These are phyloP conservation scores for Heliconius hortense DNA, from an alignment of 2,888 invertebrate genomes.

Conservation along the genomic window DNA sequence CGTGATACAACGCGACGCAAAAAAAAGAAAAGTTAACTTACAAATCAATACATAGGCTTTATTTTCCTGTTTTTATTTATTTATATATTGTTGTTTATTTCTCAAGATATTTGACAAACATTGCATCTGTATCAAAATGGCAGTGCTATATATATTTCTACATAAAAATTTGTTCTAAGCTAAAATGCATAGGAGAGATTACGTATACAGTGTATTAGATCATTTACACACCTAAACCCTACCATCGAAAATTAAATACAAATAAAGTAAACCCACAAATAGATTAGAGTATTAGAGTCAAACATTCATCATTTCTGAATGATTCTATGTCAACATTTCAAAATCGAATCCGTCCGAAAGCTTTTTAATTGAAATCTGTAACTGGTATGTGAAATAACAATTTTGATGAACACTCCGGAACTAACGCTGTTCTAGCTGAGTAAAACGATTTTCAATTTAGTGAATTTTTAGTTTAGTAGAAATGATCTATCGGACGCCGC, in stretches of 20 bases:
- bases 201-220: neutral
- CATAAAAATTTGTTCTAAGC: too few relatives aligned
- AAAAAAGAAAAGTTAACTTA: too few relatives aligned
- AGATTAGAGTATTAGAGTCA: conserved; percentile 29
- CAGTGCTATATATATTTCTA: too few relatives aligned
- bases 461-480: conserved; percentile 53
- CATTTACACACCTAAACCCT: neutral
- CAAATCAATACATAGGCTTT: too few relatives aligned
- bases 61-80: too few relatives aligned
- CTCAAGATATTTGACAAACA: too few relatives aligned
- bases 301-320: conserved; percentile 35
- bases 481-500: conserved; percentile 53
- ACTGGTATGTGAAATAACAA: conserved; percentile 49
- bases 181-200: neutral
- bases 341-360: conserved; percentile 40
- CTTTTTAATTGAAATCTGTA: conserved; percentile 46
- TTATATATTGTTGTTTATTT: too few relatives aligned
- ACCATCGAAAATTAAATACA: conserved; percentile 3
- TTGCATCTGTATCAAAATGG: too few relatives aligned
- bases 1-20: too few relatives aligned
- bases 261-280: conserved; percentile 24
- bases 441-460: conserved; percentile 57
- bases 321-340: conserved; percentile 41
- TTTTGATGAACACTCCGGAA: conserved; percentile 54
- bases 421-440: conserved; percentile 50